Evolutionary conservation across 2,113 vertebrate genomes (phyloP), one percentile per base, ranked within the genome.

Genomic region (Pollachius pollachius): DNA sequence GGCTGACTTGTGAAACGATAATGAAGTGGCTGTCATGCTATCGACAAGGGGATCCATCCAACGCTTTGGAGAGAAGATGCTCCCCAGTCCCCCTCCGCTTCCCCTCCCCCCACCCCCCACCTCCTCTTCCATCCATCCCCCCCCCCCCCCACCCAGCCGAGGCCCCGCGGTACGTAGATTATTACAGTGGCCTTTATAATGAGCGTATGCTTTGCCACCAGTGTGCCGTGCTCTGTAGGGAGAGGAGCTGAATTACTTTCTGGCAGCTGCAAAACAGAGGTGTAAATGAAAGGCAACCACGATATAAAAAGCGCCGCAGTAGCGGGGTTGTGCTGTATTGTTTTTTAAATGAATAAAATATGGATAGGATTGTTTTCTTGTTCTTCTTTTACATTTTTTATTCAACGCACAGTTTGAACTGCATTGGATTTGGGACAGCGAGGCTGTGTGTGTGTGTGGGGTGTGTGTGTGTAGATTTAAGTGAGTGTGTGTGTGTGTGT

Each of bases 231-330:
- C 80, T 89, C 89, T 74, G 64, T 81, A 66, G 87, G 83, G 85
- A 88, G 66, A 37, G 16, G 23, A 54, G 62, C 71, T 67, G 72
- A 88, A 89, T 84, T 90, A 84, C 85, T 85, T 9, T 13, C 78
- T 80, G 88, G 70, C 88, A 89, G 88, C 83, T 84, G 81, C 78
- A 88, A 86, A 90, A 77, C 87, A 83, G 81, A 90, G 88, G 90
- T 90, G 91, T 81, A 91, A 91, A 92, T 92, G 88, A 87, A 89
- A 89, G 85, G 48, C 77, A 81, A 82, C 84, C 75, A 81, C 76
- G 54, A 76, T 21, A 5, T 9, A 70, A 68, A 80, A 72, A 76
- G 54, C 15, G 65, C 62, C 72, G 1, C 25, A 21, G 67, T 48
- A n/a, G 52, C 62, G 69, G 27, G 62, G 37, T 65, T 25, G 21